A percentile compares a stretch with the other conserved stretches of the same genome.
Conservation (phyloP, 1,140 invertebrate genomes). For the Hermetia illucens region DNA sequence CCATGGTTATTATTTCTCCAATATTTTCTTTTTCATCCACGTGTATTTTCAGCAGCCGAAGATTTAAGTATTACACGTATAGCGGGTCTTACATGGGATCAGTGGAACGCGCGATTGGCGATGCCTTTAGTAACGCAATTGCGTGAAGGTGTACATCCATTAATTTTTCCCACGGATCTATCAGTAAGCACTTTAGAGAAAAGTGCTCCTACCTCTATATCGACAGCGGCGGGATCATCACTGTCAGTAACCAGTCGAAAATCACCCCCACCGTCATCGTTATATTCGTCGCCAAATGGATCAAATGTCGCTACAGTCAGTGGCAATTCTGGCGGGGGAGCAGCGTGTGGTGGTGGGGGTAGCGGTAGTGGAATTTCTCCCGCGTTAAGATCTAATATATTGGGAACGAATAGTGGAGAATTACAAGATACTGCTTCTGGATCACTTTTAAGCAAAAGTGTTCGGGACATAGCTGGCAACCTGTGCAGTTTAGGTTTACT, state of each 20-base stretch:
- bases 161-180: constrained; percentile 28
- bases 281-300: constrained; percentile 1
- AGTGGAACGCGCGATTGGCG: constrained; percentile 42
- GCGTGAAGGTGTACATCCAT: constrained; percentile 27
- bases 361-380: too few relatives aligned
- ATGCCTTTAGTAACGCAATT: constrained; percentile 36
- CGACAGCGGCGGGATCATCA: not conserved
- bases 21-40: constrained; percentile 23
- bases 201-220: not conserved
- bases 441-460: too few relatives aligned
- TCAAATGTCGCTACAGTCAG: constrained; percentile 1
- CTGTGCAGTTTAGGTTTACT: not conserved
- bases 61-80: constrained; percentile 52
- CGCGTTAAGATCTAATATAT: too few relatives aligned
- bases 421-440: not conserved
- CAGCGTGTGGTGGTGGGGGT: constrained; percentile 6
- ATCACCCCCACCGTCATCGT: constrained; percentile 2
- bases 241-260: constrained; percentile 4
- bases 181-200: constrained; percentile 16
- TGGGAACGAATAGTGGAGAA: not conserved
- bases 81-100: constrained; percentile 49
- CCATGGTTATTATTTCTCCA: constrained; percentile 26
- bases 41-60: constrained; percentile 33
- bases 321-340: constrained; percentile 12
- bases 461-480: constrained; percentile 3